These are phyloP conservation scores for Zoanthus sociatus DNA, from an alignment of 92 coral and sea anemone genomes.

Conservation along the genomic window DNA sequence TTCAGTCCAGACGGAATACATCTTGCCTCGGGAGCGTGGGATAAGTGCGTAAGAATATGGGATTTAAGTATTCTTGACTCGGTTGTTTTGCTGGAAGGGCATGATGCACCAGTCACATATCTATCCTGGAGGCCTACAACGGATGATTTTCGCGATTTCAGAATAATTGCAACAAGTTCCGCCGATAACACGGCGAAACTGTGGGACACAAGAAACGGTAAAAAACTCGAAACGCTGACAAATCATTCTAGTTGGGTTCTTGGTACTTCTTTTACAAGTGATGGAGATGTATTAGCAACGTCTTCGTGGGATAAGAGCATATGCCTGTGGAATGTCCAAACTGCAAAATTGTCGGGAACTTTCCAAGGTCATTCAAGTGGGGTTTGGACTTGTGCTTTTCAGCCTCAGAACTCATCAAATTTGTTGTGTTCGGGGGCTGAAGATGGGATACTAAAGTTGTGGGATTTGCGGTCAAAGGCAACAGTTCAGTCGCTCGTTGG, in stretches of 20 bases:
- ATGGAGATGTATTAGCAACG: conserved; percentile 81
- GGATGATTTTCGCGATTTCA: conserved; percentile 38
- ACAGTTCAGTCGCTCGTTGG: conserved; percentile 88
- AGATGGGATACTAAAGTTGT: conserved; percentile 90
- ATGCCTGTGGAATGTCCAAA: conserved; percentile 75
- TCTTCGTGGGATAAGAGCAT: conserved; percentile 91
- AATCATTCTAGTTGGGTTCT: conserved; percentile 88
- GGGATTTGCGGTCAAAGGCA: conserved; percentile 84
- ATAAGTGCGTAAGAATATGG: conserved; percentile 90
- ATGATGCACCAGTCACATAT: conserved; percentile 85
- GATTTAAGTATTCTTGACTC: conserved; percentile 90
- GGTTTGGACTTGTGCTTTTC: conserved; percentile 95
- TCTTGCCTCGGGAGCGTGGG: conserved; percentile 97
- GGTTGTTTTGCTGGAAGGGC: conserved; percentile 73
- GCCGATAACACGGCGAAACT: conserved; percentile 88
- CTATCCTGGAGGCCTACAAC: conserved; percentile 73
- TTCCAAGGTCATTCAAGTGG: conserved; percentile 90
- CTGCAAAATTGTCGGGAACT: conserved; percentile 67
- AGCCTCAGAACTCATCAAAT: conserved; percentile 61
- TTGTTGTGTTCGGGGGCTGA: conserved; percentile 96
- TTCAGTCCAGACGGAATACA: conserved; percentile 87
- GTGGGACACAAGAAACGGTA: conserved; percentile 82
- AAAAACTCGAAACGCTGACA: conserved; percentile 58
- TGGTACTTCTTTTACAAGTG: conserved; percentile 84
- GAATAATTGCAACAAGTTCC: conserved; percentile 88